Evolutionary conservation across 2,888 invertebrate genomes (phyloP).

Genomic region (Hyposoter didymator): DNA sequence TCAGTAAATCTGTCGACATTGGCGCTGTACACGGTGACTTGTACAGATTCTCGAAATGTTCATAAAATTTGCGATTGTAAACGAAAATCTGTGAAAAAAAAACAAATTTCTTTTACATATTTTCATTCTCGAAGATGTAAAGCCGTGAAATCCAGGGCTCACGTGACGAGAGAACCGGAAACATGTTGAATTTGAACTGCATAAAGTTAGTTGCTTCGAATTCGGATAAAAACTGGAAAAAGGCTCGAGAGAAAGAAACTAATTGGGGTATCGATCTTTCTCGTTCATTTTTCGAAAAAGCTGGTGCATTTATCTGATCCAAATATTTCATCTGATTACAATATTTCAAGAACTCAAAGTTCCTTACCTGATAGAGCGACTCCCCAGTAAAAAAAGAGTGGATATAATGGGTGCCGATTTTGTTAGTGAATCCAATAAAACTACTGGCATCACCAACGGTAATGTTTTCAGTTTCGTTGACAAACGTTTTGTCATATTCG

Average conservation of each 20-base stretch:
- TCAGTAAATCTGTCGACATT: conserved; percentile 1
- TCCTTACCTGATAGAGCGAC: not conserved
- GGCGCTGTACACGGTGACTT: not conserved
- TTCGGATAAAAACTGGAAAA: no score
- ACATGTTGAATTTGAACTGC: no score
- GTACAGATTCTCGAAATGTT: not conserved
- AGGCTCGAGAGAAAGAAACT: no score
- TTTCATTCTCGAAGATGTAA: no score
- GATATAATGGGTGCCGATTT: not conserved
- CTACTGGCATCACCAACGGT: not conserved
- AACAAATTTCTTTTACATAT: not conserved
- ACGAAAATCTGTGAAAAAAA: not conserved
- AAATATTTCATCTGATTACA: no score
- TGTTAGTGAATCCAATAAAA: not conserved
- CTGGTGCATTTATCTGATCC: no score
- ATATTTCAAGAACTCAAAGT: no score
- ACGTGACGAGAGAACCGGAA: no score
- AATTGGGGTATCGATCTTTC: no score
- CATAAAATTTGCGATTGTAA: not conserved
- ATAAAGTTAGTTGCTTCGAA: no score
- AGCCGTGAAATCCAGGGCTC: no score
- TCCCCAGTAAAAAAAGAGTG: not conserved
- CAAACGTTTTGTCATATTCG: not conserved
- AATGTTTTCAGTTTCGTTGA: not conserved
- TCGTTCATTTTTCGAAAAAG: no score